Base-by-base conservation (phyloP, 2,888 invertebrate species). In the Pyrrhia umbra region DNA sequence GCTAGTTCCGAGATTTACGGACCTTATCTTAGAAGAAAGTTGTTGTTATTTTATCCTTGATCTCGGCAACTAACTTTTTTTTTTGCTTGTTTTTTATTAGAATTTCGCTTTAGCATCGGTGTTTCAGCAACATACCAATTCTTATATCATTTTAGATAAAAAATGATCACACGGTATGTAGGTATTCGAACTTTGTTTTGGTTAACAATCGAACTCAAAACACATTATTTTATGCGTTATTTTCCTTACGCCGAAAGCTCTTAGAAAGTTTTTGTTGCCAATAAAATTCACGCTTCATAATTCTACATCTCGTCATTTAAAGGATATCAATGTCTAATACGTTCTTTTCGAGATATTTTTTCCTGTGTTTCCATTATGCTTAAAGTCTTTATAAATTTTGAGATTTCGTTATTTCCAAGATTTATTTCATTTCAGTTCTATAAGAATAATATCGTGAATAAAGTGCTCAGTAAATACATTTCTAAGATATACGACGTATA, bases 21-120 rank as follows among this genome's bases (percentile, higher is more conserved):
- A 52, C 58, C 40, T 66, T 74, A 71, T 69, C 55, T 75, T 20
- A 18, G 43, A 67, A 63, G 37, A 65, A 67, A 51, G 42, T 72
- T 64, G 18, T 63, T 63, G 34, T 57, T 56, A 51, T 63, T 49
- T 50, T 59, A 47, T 58, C 16, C 39, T 60, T 57, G 67, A 47
- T 72, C 51, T 58, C 13, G 18, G 37, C 39, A 37, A 65, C 45
- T n/a, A 25, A 50, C 61, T 45, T 60, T 52, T 49, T 45, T 60
- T 52, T 49, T 54, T 50, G 46, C 64, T 65, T 58, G 39, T 56
- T 52, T 65, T 70, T 23, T 52, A 43, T 62, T 58, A 55, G 34
- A 55, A 42, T 61, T 55, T 49, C 27, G 42, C 23, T 51, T 23
- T 16, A 40, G 3, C 42, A 23, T 49, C 37, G 9, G 21, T 47